These are phyloP conservation scores for Laupala kohalensis DNA, from an alignment of 1,140 invertebrate genomes.

Conservation along the genomic window DNA sequence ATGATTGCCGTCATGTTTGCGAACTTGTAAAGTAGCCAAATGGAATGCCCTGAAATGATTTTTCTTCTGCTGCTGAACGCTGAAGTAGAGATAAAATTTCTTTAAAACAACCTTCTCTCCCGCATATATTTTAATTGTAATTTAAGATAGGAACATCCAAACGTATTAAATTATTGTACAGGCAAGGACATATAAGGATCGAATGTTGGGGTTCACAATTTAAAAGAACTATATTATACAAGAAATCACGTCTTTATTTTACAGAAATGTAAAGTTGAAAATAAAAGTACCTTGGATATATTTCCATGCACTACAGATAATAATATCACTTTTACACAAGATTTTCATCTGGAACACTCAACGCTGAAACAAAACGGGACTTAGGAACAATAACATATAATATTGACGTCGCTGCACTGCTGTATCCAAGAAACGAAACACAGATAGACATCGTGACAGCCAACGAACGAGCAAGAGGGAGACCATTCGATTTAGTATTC, in stretches of 20 bases:
- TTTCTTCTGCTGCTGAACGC: too few relatives aligned
- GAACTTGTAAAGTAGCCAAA: too few relatives aligned
- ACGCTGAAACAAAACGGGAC: neutral
- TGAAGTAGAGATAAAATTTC: too few relatives aligned
- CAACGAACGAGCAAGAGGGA: neutral
- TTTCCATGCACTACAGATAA: neutral
- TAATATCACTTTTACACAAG: neutral
- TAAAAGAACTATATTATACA: too few relatives aligned
- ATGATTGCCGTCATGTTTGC: too few relatives aligned
- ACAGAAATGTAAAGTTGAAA: neutral
- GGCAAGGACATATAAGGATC: too few relatives aligned
- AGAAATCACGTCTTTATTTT: neutral
- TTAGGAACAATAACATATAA: neutral
- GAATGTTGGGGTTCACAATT: too few relatives aligned
- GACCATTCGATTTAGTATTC: neutral
- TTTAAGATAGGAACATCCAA: too few relatives aligned
- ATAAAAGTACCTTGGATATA: neutral
- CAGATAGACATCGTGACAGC: neutral
- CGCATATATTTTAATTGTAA: too few relatives aligned
- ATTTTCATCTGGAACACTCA: neutral
- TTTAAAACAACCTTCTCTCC: too few relatives aligned
- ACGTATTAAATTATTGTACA: too few relatives aligned
- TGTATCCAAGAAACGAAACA: neutral
- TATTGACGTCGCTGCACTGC: neutral
- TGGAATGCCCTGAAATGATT: too few relatives aligned